phyloP scores from a whole-genome alignment of 2,113 vertebrate species.

The Paraplagusia blochii region DNA sequence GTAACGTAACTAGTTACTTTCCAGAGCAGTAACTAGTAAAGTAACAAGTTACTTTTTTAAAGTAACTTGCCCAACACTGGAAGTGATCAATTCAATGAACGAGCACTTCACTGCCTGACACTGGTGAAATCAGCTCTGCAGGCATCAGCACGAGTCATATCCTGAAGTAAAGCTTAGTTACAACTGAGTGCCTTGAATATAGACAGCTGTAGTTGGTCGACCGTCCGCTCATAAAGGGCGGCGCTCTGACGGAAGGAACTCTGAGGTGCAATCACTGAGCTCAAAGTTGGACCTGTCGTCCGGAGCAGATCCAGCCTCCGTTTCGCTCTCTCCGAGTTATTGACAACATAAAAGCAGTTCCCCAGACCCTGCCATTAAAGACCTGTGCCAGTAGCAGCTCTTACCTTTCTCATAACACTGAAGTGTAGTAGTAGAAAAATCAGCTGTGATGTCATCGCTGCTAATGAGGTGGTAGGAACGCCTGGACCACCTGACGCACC shows the following conservation, averaged over 20 bases:
- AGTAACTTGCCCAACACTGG: too few relatives aligned
- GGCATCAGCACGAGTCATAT: conserved; percentile 7
- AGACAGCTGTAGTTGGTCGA: conserved; percentile 37
- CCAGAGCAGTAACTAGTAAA: too few relatives aligned
- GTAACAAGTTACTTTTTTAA: too few relatives aligned
- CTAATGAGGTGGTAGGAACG: conserved; percentile 62
- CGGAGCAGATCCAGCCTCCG: conserved; percentile 24
- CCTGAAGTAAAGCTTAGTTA: conserved; percentile 31
- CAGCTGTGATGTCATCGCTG: conserved; percentile 59
- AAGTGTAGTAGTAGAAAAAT: conserved; percentile 46
- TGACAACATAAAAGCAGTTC: conserved; percentile 49
- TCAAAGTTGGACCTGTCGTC: conserved; percentile 19
- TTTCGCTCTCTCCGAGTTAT: conserved; percentile 47
- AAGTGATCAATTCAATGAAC: too few relatives aligned
- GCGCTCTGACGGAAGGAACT: conserved; percentile 27
- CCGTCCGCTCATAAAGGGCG: conserved; percentile 17
- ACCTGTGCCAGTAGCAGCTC: conserved; percentile 48
- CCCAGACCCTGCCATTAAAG: conserved; percentile 38
- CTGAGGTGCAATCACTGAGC: conserved; percentile 21
- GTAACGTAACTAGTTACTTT: too few relatives aligned
- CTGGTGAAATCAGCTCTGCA: conserved; percentile 25
- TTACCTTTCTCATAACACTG: conserved; percentile 23
- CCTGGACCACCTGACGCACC: conserved; percentile 59
- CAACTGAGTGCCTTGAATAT: conserved; percentile 28
- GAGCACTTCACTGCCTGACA: conserved; percentile 9